These are phyloP conservation scores for Prosapia bicincta DNA, from an alignment of 2,888 invertebrate species.

Conservation along the genomic window DNA sequence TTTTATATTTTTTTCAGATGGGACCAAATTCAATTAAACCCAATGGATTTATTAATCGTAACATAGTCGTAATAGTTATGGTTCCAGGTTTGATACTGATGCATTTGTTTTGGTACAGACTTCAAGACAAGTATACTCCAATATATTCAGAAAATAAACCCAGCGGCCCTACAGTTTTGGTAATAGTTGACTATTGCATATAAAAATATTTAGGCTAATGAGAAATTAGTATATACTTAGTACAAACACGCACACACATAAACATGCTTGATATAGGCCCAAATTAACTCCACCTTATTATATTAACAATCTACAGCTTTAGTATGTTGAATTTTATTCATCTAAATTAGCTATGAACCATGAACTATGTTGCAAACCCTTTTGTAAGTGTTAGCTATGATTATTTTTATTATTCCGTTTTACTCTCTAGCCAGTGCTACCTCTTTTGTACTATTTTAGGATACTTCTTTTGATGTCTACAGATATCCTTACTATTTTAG, in stretches of 20 bases:
- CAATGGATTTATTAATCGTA: constrained; percentile 2
- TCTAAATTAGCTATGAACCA: too few relatives aligned
- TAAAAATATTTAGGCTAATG: not conserved
- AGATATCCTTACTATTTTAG: too few relatives aligned
- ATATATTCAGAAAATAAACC: not conserved
- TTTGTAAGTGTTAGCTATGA: too few relatives aligned
- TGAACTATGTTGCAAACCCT: too few relatives aligned
- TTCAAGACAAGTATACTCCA: not conserved
- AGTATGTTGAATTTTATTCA: too few relatives aligned
- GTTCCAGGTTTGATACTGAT: not conserved
- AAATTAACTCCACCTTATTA: too few relatives aligned
- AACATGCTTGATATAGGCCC: not conserved
- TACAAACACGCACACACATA: not conserved
- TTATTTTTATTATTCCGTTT: too few relatives aligned
- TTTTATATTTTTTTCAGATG: not conserved
- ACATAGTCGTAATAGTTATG: constrained; percentile 5
- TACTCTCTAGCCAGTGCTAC: too few relatives aligned
- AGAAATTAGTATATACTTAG: not conserved
- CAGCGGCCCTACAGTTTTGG: not conserved
- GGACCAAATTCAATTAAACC: not conserved
- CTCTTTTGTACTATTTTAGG: too few relatives aligned
- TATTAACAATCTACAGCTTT: too few relatives aligned
- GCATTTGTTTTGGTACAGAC: constrained; percentile 6
- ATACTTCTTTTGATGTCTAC: too few relatives aligned
- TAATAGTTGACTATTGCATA: not conserved